Base-by-base conservation (phyloP, 2,888 invertebrate genomes). In the Synergus umbraculus region DNA sequence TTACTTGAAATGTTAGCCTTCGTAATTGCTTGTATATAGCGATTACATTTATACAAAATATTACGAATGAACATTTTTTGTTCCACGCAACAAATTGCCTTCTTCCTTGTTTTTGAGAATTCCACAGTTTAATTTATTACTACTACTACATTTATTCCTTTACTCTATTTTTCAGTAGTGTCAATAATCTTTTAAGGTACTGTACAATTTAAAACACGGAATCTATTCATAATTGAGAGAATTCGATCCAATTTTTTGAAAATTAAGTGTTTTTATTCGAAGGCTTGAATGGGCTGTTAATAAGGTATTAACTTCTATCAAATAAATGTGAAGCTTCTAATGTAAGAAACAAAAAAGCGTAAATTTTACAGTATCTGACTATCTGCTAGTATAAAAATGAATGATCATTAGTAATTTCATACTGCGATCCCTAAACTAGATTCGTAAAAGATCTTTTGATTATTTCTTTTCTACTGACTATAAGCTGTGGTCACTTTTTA, bases 21-120 rank as follows among this genome's bases (percentile, higher is more conserved):
- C 58, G 58, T 63, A 29, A 13, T 18, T 46, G 22, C 18, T 43
- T 67, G 46, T 67, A 67, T 5, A 29, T 5, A 44, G 12, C 18
- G 22, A 63, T 67, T 29, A 18, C 18, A 46, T 67, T 67, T 46
- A 8, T 13, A 67, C 67, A 46, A 15, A 67, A 67, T 18, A 13
- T 44, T 46, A 67, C 22, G 13, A 46, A 67, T 10, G 46, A 29
- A 15, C 12, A 46, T 67, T 44, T 67, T 12, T 63, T 29, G 58
- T 58, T n/a, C 46, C 46, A 4, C 58, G 58, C 18, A 58, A 58
- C 3, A 58, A 58, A 58, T 18, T 18, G 7, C 18, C 18, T 9
- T 54, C 18, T 18, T 1, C 18, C 60, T 18, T 12, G 7, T 63
- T 29, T 63, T 63, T 29, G 1, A 29, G 63, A 29, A 63, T 29